phyloP scores from a whole-genome alignment of 1,140 invertebrate species.

The Telenomus remus region DNA sequence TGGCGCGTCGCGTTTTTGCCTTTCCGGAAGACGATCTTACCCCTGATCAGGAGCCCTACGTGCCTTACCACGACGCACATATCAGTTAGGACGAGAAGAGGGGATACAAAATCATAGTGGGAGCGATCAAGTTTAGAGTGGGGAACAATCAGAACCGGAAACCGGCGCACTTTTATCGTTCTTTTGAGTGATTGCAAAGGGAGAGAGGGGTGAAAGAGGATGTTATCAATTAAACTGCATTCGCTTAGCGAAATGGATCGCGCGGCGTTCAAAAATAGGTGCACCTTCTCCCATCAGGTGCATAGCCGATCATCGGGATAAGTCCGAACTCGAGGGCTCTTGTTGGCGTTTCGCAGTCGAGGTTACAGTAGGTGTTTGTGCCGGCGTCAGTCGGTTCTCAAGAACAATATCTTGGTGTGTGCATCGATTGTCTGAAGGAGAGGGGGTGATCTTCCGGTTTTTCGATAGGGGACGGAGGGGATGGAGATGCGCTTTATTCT shows the following conservation, averaged over 20 bases:
- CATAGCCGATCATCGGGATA: slow-evolving; percentile 21
- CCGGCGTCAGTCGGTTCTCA: slow-evolving; percentile 33
- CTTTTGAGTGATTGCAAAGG: no score
- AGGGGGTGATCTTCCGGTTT: slow-evolving; percentile 54
- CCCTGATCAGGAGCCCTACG: slow-evolving; percentile 41
- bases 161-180: slow-evolving; percentile 6
- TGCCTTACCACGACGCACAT: slow-evolving; percentile 31
- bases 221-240: slow-evolving; percentile 23
- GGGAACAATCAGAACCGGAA: slow-evolving; percentile 26
- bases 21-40: slow-evolving; percentile 62
- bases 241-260: slow-evolving; percentile 7
- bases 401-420: slow-evolving; percentile 52
- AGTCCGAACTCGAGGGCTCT: background rate
- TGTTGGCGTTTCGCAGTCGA: slow-evolving; percentile 9
- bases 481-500: slow-evolving; percentile 80
- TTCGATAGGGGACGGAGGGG: slow-evolving; percentile 68
- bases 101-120: slow-evolving; percentile 23
- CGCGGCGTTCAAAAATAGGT: slow-evolving; percentile 7
- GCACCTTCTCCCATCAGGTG: slow-evolving; percentile 13
- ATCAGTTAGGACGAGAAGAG: slow-evolving; percentile 28
- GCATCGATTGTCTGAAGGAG: slow-evolving; percentile 25
- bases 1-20: slow-evolving; percentile 68
- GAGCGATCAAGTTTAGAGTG: slow-evolving; percentile 19
- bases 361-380: slow-evolving; percentile 30
- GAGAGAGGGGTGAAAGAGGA: slow-evolving; percentile 2